Evolutionary conservation across 2,888 invertebrate species (phyloP).

Genomic region (Minunthozetes semirufus): DNA sequence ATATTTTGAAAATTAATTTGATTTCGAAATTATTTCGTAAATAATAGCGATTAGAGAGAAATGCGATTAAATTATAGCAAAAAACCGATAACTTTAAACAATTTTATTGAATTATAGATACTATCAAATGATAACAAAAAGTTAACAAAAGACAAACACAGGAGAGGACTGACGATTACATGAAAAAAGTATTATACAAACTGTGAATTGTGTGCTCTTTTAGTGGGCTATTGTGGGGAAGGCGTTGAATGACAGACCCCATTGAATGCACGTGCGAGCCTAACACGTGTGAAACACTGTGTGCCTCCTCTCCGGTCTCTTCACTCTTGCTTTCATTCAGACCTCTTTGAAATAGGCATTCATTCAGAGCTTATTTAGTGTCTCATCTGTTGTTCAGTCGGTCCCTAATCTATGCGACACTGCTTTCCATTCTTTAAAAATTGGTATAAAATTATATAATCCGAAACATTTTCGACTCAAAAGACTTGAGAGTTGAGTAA

Average conservation of each 20-base stretch:
- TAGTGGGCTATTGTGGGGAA: not conserved
- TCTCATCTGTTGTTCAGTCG: constrained; percentile 6
- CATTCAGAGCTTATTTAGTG: not conserved
- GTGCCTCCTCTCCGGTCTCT: not conserved
- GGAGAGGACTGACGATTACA: too few relatives aligned
- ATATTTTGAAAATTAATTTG: not conserved
- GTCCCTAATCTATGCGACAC: not conserved
- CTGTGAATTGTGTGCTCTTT: too few relatives aligned
- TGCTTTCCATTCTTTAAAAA: too few relatives aligned
- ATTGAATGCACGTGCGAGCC: constrained; percentile 23
- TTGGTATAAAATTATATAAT: too few relatives aligned
- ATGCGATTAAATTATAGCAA: too few relatives aligned
- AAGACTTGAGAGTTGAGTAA: too few relatives aligned
- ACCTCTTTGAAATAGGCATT: not conserved
- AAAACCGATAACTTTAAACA: too few relatives aligned
- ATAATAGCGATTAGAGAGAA: not conserved
- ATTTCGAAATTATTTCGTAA: not conserved
- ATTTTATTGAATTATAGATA: too few relatives aligned
- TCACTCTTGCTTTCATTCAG: not conserved
- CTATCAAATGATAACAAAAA: too few relatives aligned
- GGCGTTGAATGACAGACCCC: not conserved
- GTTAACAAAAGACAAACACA: too few relatives aligned
- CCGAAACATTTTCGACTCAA: too few relatives aligned
- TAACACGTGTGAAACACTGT: constrained; percentile 17
- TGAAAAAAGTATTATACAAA: too few relatives aligned